Base-by-base conservation (phyloP, 2,113 vertebrate species). In the Struthio camelus region DNA sequence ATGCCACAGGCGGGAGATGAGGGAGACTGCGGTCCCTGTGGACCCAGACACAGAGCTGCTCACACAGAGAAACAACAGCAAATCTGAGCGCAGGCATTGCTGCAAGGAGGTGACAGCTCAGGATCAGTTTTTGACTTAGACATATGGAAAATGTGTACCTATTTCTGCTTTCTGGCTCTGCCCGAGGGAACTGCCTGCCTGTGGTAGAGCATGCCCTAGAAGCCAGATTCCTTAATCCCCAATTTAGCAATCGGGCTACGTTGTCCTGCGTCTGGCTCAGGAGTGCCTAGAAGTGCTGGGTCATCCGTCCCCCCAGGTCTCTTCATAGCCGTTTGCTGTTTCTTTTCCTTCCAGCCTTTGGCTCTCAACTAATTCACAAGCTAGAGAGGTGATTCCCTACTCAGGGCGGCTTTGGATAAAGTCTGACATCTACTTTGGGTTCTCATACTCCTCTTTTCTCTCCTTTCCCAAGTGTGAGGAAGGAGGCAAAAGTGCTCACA, bases 131-230 rank as follows among this genome's bases (percentile, higher is more conserved):
- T 85, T 53, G 46, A 0, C 66, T 70, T 25, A 23, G 62, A 2
- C 81, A 87, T 17, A 2, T 77, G 87, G 79, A 22, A 70, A 25
- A 93, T 66, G 58, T 90, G 95, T 22, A 5, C 10, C 6, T 14
- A 6, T 32, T 80, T 50, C 58, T 96, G 82, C 62, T 61, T 2
- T 8, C 77, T 73, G 91, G 56, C 81, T 27, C 28, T 61, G 78
- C 73, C 72, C 70, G 9, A 28, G n/a, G 90, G 89, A 94, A 1
- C 70, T 48, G 73, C 78, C 80, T 58, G 77, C 7, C 80, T 51
- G 32, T 0, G 12, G 34, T 56, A 0, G 2, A 11, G 46, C 2
- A 0, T 50, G 34, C 46, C 36, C 51, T 20, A 28, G 51, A 75
- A 23, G 8, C 71, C 2, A 12, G 56, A 46, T 23, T 48, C 78